Conservation (phyloP, 1,140 invertebrate species). For the Drepana arcuata region DNA sequence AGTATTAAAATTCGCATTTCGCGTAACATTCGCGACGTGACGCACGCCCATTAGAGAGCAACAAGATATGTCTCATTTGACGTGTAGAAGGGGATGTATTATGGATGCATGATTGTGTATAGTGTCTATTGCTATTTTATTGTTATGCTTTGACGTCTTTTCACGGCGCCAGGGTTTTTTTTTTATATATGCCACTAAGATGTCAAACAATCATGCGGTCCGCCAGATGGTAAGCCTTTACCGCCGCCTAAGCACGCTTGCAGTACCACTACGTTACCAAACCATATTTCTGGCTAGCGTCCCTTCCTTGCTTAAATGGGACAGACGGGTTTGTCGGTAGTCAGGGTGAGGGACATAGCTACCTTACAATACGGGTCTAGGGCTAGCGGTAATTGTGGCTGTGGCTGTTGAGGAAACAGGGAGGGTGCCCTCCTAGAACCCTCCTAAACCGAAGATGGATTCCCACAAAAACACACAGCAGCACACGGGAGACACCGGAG, state of each 20-base stretch:
- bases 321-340: too few species aligned
- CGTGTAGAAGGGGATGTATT: conserved; percentile 13
- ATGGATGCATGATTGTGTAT: conserved; percentile 3
- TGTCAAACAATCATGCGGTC: neutral
- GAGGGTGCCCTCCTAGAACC: too few species aligned
- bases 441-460: too few species aligned
- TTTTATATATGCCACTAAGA: neutral
- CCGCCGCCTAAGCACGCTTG: neutral
- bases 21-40: conserved; percentile 6
- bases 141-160: neutral
- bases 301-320: too few species aligned
- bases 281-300: too few species aligned
- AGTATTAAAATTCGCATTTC: conserved; percentile 11
- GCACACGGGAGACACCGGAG: too few species aligned
- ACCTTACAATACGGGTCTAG: too few species aligned
- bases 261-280: neutral
- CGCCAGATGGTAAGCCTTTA: neutral
- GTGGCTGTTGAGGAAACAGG: too few species aligned
- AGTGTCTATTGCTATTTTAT: conserved; percentile 1
- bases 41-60: conserved; percentile 7
- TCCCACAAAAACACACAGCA: too few species aligned
- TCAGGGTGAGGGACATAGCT: too few species aligned
- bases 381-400: too few species aligned
- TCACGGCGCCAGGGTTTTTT: neutral
- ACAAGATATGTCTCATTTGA: conserved; percentile 20